Evolutionary conservation across 2,888 invertebrate species (phyloP).

Genomic region (Timandra comae): DNA sequence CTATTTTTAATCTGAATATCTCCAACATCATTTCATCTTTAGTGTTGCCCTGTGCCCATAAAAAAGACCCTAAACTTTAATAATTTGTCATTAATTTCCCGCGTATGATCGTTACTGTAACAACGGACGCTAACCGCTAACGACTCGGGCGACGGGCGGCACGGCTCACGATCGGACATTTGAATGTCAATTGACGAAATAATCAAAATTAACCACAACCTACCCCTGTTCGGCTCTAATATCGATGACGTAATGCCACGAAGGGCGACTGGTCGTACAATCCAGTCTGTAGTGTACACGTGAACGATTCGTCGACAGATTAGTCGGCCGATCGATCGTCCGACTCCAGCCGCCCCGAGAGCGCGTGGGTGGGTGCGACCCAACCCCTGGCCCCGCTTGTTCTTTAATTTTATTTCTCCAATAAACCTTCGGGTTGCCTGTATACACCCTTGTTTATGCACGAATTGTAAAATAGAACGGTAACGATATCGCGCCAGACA

Average conservation of each 20-base stretch:
- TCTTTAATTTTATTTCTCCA: conserved; percentile 31
- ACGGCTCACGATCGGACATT: conserved; percentile 6
- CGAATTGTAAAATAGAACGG: too few species aligned
- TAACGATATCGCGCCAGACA: too few species aligned
- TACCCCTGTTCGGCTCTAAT: conserved; percentile 17
- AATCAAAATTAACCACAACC: conserved; percentile 21
- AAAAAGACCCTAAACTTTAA: too few species aligned
- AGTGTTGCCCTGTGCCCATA: too few species aligned
- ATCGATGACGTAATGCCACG: conserved; percentile 24
- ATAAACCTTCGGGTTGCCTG: conserved; percentile 29
- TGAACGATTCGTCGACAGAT: conserved; percentile 20
- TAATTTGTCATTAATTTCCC: too few species aligned
- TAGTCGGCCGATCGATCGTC: conserved; percentile 25
- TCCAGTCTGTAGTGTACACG: conserved; percentile 2
- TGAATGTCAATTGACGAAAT: conserved; percentile 23
- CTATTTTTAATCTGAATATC: too few species aligned
- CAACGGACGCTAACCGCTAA: too few species aligned
- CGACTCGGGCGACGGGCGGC: too few species aligned
- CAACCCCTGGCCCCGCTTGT: conserved; percentile 18
- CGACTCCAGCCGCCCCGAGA: conserved; percentile 21
- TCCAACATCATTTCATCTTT: too few species aligned
- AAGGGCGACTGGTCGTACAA: conserved; percentile 5
- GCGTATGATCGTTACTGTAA: too few species aligned
- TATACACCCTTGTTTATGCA: neutral
- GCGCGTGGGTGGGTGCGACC: conserved; percentile 31